Base-by-base conservation (phyloP, 1,140 invertebrate species). In the Caerostris darwini region DNA sequence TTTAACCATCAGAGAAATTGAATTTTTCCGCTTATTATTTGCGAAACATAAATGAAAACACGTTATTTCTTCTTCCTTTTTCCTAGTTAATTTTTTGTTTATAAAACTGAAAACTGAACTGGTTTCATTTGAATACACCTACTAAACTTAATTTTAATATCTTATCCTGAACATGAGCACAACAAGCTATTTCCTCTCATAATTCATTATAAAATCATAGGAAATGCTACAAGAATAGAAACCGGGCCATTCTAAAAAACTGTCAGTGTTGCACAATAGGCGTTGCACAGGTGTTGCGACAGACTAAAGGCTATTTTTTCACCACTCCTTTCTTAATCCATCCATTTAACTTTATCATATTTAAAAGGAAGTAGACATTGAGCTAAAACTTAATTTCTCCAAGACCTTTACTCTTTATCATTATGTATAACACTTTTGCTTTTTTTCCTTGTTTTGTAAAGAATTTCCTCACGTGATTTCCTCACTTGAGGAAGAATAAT, bases 261-360 rank as follows among this genome's bases (percentile, higher is more conserved):
- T 12, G 7, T 81, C 14, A 10, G 17, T 19, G 57, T 85, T 85
- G 50, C 83, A 57, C 19, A 85, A 85, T 34, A 58, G 5, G 7
- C 14, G 1, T 7, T 53, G 71, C 50, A 12, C 17, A 77, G 34
- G 71, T 77, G 71, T 77, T 50, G 71, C 53, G 53, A 77, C 34
- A 19, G 10, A 17, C 61, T 12, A 64, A 64, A 64, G 61, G 71
- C 12, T 77, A 50, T 77, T 59, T 56, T 59, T 82, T 6, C 50
- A 34, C 56, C 83, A 85, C 83, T 7, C 83, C 82, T 85, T 85
- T 56, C 57, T 58, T 58, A 85, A 58, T 85, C 50, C 10, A 56
- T 85, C 19, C 56, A 85, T 50, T 85, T 85, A 58, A 19, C 56
- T 85, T 59, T 19, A 85, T n/a, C 54, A 59, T n/a, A 57, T n/a